Conservation (phyloP, 2,113 vertebrate genomes). For the Hiodon tergisus region DNA sequence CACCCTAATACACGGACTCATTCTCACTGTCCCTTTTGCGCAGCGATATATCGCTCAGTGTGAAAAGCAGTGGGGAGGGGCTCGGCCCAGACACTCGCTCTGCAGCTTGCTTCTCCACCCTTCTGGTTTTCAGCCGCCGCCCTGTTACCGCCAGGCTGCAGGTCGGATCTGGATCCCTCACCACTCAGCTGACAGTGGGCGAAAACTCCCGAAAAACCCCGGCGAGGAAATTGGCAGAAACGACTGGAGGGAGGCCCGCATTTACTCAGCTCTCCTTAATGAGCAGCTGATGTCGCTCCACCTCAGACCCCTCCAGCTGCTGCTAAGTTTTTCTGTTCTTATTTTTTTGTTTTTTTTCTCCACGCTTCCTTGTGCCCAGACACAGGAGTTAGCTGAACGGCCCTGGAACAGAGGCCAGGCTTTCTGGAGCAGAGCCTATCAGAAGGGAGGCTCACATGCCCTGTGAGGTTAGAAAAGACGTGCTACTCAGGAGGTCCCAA, state of each 20-base stretch:
- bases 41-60: no score
- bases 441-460: slow-evolving; percentile 23
- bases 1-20: no score
- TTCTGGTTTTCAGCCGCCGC: no score
- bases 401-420: slow-evolving; percentile 23
- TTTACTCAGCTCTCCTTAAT: slow-evolving; percentile 75
- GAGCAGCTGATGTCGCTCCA: slow-evolving; percentile 67
- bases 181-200: slow-evolving; percentile 56
- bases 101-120: slow-evolving; percentile 16
- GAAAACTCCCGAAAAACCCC: slow-evolving; percentile 59
- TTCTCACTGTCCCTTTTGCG: no score
- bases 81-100: neutral
- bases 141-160: slow-evolving; percentile 11
- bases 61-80: neutral
- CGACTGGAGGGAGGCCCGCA: slow-evolving; percentile 71
- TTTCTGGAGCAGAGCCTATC: slow-evolving; percentile 8
- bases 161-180: slow-evolving; percentile 27
- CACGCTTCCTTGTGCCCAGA: slow-evolving; percentile 53
- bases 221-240: slow-evolving; percentile 71
- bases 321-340: slow-evolving; percentile 9
- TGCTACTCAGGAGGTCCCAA: slow-evolving; percentile 19
- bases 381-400: slow-evolving; percentile 49
- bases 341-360: slow-evolving; percentile 49
- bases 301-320: slow-evolving; percentile 55
- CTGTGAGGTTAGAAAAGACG: neutral